Base-by-base conservation (phyloP, 2,113 vertebrate species). In the Boulengeromyrus knoepffleri region DNA sequence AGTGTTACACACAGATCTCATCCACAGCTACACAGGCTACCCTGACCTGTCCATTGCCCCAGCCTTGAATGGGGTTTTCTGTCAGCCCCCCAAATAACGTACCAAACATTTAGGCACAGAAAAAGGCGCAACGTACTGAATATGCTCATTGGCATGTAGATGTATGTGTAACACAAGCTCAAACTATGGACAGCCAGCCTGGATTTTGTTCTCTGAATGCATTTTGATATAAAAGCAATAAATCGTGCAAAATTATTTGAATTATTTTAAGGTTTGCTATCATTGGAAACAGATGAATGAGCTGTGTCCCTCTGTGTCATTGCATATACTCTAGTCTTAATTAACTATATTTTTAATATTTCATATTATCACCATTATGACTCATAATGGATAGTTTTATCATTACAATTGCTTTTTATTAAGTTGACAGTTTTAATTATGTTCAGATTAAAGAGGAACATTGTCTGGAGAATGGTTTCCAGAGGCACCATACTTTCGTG, bases 401-500 rank as follows among this genome's bases (percentile, higher is more conserved):
- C 12, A 80, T 19, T 7, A 80, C 74, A 80, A 42, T 80, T 39
- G 74, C 74, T 36, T 80, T 80, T 80, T 42, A 39, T 80, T 80
- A 80, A 80, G 74, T 42, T 80, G 74, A 80, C 74, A 80, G 74
- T 80, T 80, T 80, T 80, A 80, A 80, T 80, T 42, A 80, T 6
- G 42, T 80, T 80, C 74, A 17, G 36, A 80, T 80, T 36, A 7
- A 39, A 77, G 74, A 77, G 74, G 17, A 39, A 77, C 74, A 77
- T 77, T 77, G 27, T 74, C 66, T 74, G 74, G 15, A 77, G 36
- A 80, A 80, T 42, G 74, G 31, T 13, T 80, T 42, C 1, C 74
- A 17, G 15, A 80, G 74, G 17, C 74, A 7, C 74, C 36, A 7
- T 19, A 39, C 17, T 80, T 80, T 80, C 3, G 4, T 70, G 10